Evolutionary conservation across 2,888 invertebrate species (phyloP).

Genomic region (Heliconius hortense): DNA sequence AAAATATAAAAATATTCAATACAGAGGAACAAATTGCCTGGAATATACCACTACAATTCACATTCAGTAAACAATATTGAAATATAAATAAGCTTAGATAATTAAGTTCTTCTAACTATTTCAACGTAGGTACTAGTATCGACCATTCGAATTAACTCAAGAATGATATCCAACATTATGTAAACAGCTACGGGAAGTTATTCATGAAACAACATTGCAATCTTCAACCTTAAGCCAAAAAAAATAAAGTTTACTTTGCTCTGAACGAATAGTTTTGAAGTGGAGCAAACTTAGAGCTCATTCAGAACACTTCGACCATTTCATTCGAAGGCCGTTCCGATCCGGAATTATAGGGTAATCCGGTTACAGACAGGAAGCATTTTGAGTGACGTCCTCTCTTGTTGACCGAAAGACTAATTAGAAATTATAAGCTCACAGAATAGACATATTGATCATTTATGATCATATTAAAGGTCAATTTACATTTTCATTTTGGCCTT

Average conservation of each 20-base stretch:
- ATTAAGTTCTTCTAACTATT: background rate
- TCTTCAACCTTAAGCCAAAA: background rate
- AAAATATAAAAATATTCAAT: no score
- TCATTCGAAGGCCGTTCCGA: constrained; percentile 39
- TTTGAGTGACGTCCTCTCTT: constrained; percentile 21
- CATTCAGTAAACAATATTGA: background rate
- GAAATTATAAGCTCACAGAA: constrained; percentile 14
- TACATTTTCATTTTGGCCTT: background rate
- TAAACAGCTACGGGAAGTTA: constrained; percentile 15
- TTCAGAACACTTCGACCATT: constrained; percentile 27
- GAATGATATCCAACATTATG: constrained; percentile 23
- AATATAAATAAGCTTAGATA: background rate
- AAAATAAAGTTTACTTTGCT: background rate
- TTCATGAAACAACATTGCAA: background rate
- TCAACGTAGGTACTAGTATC: constrained; percentile 9
- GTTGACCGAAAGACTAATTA: constrained; percentile 19
- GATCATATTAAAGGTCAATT: background rate
- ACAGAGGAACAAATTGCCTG: no score
- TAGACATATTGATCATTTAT: background rate
- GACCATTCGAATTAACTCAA: constrained; percentile 25
- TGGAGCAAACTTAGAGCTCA: constrained; percentile 22
- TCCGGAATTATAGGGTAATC: constrained; percentile 54
- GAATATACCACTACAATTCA: background rate
- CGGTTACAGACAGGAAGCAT: constrained; percentile 37
- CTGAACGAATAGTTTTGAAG: constrained; percentile 5